Conservation (phyloP, 2,888 invertebrate species). For the Eupithecia tripunctaria region DNA sequence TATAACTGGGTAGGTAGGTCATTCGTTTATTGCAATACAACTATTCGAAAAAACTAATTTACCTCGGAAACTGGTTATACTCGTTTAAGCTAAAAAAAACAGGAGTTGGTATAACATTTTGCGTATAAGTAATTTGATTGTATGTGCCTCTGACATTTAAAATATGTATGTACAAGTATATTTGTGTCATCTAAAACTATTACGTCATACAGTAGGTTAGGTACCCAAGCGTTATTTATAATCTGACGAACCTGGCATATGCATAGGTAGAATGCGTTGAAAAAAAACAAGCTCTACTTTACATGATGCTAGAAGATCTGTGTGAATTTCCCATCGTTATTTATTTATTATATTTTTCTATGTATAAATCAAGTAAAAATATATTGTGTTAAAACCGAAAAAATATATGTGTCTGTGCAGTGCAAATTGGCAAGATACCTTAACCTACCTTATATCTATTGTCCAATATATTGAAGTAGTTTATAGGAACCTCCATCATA, state of each 20-base stretch:
- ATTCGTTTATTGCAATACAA: background rate
- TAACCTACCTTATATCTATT: background rate
- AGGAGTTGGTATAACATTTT: background rate
- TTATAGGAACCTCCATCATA: slow-evolving; percentile 1
- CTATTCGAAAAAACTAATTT: background rate
- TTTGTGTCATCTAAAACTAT: background rate
- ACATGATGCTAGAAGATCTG: background rate
- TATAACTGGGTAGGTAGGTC: background rate
- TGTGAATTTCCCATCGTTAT: background rate
- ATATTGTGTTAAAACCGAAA: too few relatives aligned
- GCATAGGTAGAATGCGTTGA: background rate
- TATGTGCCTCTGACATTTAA: background rate
- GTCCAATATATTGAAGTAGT: background rate
- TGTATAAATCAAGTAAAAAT: too few relatives aligned
- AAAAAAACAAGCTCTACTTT: background rate
- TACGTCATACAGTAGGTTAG: background rate
- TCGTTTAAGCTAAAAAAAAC: background rate
- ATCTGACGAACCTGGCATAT: background rate
- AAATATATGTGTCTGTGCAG: too few relatives aligned
- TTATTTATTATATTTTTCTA: background rate
- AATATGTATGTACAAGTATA: background rate
- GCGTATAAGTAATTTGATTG: background rate
- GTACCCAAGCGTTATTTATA: background rate
- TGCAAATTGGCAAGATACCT: background rate
- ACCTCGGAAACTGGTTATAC: background rate